Conservation (phyloP, 2,113 vertebrate genomes). For the Cinclus mexicanus region DNA sequence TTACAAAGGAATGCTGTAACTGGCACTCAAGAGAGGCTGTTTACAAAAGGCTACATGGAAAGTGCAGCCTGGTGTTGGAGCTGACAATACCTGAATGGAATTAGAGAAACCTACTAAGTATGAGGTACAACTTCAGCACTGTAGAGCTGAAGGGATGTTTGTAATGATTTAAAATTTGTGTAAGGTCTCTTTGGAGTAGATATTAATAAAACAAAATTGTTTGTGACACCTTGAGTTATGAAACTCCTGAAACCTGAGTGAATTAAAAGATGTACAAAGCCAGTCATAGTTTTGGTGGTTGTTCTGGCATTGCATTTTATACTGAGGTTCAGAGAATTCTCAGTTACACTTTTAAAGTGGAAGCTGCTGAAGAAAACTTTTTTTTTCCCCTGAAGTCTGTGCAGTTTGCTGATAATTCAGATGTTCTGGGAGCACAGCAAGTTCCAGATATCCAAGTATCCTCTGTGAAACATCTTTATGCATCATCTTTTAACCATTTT, state of each 20-base stretch:
- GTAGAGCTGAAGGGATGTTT: neutral
- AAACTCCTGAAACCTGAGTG: neutral
- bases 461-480: neutral
- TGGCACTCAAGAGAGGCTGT: neutral
- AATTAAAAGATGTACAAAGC: neutral
- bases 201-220: neutral
- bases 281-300: neutral
- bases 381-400: neutral
- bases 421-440: neutral
- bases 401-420: neutral
- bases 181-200: neutral
- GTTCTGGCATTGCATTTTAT: neutral
- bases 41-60: neutral
- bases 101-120: neutral
- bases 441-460: neutral
- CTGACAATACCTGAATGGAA: neutral
- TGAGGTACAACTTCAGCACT: neutral
- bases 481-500: conserved; percentile 5
- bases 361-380: neutral
- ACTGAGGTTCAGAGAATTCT: neutral
- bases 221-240: neutral
- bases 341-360: neutral
- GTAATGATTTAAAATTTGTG: neutral
- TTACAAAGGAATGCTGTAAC: neutral
- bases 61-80: neutral